These are phyloP conservation scores for Tanytarsus gracilentus DNA, from an alignment of 2,888 invertebrate species.

Conservation along the genomic window DNA sequence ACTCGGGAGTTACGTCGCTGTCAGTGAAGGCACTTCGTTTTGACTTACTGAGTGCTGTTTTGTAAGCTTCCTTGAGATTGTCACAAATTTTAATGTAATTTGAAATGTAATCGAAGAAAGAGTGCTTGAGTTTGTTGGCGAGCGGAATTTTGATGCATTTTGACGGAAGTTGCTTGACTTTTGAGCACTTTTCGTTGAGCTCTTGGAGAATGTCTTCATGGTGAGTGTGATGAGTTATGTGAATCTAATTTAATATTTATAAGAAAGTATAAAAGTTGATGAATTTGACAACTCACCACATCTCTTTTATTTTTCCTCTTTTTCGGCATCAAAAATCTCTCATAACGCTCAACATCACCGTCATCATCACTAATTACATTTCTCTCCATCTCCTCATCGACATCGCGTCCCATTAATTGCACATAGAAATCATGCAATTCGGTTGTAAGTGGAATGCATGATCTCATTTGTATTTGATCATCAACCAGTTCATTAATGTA, in stretches of 20 bases:
- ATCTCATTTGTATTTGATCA: constrained; percentile 33
- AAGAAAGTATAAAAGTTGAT: neutral
- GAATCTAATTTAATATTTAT: neutral
- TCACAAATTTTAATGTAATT: neutral
- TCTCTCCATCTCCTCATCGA: neutral
- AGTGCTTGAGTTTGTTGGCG: neutral
- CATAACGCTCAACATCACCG: neutral
- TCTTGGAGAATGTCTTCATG: neutral
- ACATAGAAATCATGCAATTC: constrained; percentile 39
- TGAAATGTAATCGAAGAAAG: neutral
- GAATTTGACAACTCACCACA: constrained; percentile 11
- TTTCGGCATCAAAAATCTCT: constrained; percentile 7
- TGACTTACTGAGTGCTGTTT: neutral
- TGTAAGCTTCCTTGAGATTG: neutral
- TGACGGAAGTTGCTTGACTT: neutral
- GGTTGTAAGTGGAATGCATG: constrained; percentile 37
- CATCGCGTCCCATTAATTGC: constrained; percentile 33
- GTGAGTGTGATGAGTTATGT: neutral
- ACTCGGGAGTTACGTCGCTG: constrained; percentile 4
- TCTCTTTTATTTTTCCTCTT: neutral
- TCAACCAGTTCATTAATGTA: constrained; percentile 39
- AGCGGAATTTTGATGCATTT: neutral
- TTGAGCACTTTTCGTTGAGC: neutral
- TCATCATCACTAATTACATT: constrained; percentile 9
- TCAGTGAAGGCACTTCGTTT: neutral